Evolutionary conservation across 1,140 invertebrate species (phyloP), one percentile per base, ranked within the genome.

Genomic region (Aphelenchoides avenae): DNA sequence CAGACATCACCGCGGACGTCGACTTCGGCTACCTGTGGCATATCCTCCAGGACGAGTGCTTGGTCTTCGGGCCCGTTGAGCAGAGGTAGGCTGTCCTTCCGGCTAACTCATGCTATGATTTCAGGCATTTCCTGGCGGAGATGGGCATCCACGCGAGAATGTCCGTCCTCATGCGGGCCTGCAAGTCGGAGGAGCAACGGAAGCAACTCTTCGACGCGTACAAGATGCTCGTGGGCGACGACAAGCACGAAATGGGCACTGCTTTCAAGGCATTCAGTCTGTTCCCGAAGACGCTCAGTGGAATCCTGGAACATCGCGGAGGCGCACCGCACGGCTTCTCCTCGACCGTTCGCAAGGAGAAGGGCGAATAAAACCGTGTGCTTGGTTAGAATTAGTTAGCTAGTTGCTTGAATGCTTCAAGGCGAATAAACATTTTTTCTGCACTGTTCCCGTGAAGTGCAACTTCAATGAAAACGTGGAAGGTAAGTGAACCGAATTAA

Each of bases 1-100:
- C 87, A 37, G 93, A 97, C 82, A 78, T 97, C 0, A 97, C 93
- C 9, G 90, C 90, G 15, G 92, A 97, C 82, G 91, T 97, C 0
- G 89, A 97, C 79, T 97, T 96, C 80, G 81, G 81, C 13, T 82
- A 85, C 61, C 73, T 94, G 0, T 83, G 83, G 71, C 81, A 83
- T 71, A 59, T 83, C 40, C 79, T 82, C 41, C 78, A 83, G 18
- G 77, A 82, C 3, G 81, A 82, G 63, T 71, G 70, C 59, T 41
- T 67, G 26, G 84, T 84, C 13, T 84, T 84, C 73, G 91, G 91
- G 0, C 90, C 92, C 3, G 81, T 90, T 0, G 83, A 83, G 20
- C 91, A 96, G 79, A 78, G 82, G 41, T 70, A n/a, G 7, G 49
- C 20, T 18, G 13, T n/a, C 22, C 6, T 51, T 64, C 22, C n/a